These are phyloP conservation scores for Drosophila miranda DNA, from an alignment of 1,140 invertebrate genomes.

Conservation along the genomic window DNA sequence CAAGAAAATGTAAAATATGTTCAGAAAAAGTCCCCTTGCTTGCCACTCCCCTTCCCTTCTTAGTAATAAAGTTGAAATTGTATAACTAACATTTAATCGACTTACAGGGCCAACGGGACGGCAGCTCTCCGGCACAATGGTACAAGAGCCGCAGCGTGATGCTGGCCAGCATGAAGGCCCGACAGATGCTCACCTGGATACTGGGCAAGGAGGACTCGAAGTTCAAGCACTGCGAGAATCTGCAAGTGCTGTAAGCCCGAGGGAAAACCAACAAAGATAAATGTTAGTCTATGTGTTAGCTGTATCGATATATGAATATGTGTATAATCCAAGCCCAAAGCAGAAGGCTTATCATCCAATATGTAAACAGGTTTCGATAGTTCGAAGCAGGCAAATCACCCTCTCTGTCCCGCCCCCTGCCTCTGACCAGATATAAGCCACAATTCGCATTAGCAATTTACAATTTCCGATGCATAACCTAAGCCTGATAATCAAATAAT, in stretches of 20 bases:
- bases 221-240: constrained; percentile 95
- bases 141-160: constrained; percentile 92
- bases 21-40: background rate
- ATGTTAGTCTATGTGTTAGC: constrained; percentile 23
- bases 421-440: constrained; percentile 2
- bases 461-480: constrained; percentile 36
- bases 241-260: constrained; percentile 86
- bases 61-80: background rate
- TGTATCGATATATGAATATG: constrained; percentile 48
- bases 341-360: constrained; percentile 40
- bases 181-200: constrained; percentile 94
- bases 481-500: constrained; percentile 82
- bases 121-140: constrained; percentile 87
- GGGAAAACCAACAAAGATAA: constrained; percentile 3
- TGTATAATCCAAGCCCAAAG: constrained; percentile 5
- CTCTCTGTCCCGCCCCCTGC: background rate
- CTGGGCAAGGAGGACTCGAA: constrained; percentile 94
- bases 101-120: constrained; percentile 83
- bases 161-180: constrained; percentile 92
- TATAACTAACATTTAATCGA: constrained; percentile 14
- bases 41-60: background rate
- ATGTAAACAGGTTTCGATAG: constrained; percentile 55
- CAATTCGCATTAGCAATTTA: constrained; percentile 19
- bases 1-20: constrained; percentile 36
- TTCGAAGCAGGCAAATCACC: constrained; percentile 31